Evolutionary conservation across 2,888 invertebrate species (phyloP), one percentile per base, ranked within the genome.

Genomic region (Chrysolina oricalcia): DNA sequence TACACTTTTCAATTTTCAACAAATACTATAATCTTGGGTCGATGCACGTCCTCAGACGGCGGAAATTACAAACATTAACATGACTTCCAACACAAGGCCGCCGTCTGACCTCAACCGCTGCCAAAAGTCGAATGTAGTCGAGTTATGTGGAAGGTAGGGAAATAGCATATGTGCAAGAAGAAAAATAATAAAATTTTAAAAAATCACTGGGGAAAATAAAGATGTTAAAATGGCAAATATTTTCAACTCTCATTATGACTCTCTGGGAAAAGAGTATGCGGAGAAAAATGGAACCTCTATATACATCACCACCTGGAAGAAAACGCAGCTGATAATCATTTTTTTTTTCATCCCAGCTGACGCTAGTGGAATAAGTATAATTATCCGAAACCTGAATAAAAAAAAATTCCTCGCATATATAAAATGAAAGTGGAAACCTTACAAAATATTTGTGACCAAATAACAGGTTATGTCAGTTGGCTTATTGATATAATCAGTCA

Each of bases 171-270:
- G 9, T 8, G 48, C 48, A 48, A 48, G 15, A 48, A 48, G 13
- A 15, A 48, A 48, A 13, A 48, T n/a, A n/a, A 3, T 48, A 15
- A 48, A 15, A 48, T n/a, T 15, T 10, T 10, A 48, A 48, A 48
- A 48, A 48, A 40, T 8, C 40, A 40, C 40, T 15, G 15, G 13
- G 5, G 48, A 48, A 48, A 48, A 48, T 48, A 15, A 48, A 48
- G 48, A 48, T 48, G 48, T 48, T 10, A 48, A 48, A 48, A 48
- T 48, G 48, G n/a, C 48, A n/a, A 48, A 48, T 48, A 13, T 48
- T 13, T 48, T 48, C 48, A 48, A 48, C 15, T 10, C 9, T 48
- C 48, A 48, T 48, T 48, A 48, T 48, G 48, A 6, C 48, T 48
- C 48, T 48, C 48, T 48, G 48, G 48, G n/a, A n/a, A 48, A 48